These are phyloP conservation scores for Penaeus vannamei DNA, from an alignment of 1,140 invertebrate genomes.

Conservation along the genomic window DNA sequence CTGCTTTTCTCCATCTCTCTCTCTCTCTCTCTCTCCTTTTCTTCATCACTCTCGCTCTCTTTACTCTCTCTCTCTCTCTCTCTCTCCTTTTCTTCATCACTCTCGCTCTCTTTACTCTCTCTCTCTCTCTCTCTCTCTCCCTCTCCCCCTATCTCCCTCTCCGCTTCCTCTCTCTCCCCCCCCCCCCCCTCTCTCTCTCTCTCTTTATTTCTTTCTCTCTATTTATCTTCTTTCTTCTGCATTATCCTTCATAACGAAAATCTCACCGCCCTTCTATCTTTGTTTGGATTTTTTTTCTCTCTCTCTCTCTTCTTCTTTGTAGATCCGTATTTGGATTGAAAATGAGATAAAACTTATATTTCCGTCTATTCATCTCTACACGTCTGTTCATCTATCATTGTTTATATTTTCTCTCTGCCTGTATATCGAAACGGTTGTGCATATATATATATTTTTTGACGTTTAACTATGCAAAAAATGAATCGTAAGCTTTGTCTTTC, in stretches of 20 bases:
- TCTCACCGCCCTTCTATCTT: not conserved
- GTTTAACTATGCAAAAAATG: too few relatives aligned
- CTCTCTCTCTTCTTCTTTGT: not conserved
- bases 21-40: not conserved
- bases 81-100: not conserved
- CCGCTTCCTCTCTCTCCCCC: not conserved
- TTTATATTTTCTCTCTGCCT: slow-evolving; percentile 32
- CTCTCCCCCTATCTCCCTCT: slow-evolving; percentile 35
- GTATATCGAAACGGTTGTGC: too few relatives aligned
- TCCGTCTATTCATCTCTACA: slow-evolving; percentile 41
- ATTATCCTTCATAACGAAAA: not conserved
- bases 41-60: not conserved
- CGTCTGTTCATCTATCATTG: slow-evolving; percentile 42
- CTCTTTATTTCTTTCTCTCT: slow-evolving; percentile 19
- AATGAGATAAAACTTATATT: not conserved
- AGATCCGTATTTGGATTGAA: slow-evolving; percentile 6
- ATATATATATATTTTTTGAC: too few relatives aligned
- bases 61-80: not conserved
- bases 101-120: not conserved
- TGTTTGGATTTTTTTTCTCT: slow-evolving; percentile 34
- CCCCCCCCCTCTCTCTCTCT: slow-evolving; percentile 35
- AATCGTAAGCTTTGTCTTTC: too few relatives aligned
- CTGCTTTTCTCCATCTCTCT: not conserved
- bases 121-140: too few relatives aligned
- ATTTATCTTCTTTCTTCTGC: not conserved